Conservation (phyloP, 1,140 invertebrate species). For the Parasteatoda tepidariorum region DNA sequence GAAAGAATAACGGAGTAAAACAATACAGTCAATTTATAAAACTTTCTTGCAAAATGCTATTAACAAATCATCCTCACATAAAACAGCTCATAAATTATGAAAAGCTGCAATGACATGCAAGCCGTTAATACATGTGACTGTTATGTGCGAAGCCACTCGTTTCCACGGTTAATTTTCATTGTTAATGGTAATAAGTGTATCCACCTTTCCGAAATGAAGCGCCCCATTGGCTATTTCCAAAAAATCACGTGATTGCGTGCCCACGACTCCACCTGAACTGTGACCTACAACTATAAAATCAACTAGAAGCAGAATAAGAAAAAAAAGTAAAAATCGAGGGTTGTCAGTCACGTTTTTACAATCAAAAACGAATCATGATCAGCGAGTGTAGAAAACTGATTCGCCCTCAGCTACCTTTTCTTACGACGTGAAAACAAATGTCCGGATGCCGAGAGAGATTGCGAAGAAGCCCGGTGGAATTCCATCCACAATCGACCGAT, state of each 20-base stretch:
- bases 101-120: neutral
- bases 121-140: neutral
- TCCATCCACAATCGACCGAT: too few species aligned
- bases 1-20: too few species aligned
- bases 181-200: slow-evolving; percentile 25
- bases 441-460: neutral
- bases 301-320: neutral
- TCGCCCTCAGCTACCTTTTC: neutral
- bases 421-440: neutral
- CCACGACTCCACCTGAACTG: slow-evolving; percentile 37
- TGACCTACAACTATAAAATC: slow-evolving; percentile 20
- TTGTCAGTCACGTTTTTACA: slow-evolving; percentile 27
- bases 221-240: slow-evolving; percentile 8
- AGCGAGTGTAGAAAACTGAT: neutral
- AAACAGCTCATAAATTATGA: neutral
- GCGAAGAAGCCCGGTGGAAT: too few species aligned
- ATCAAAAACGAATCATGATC: neutral
- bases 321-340: neutral
- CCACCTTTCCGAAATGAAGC: slow-evolving; percentile 11
- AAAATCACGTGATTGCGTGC: slow-evolving; percentile 32
- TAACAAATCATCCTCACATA: too few species aligned
- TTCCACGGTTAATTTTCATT: slow-evolving; percentile 32
- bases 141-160: neutral
- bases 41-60: too few species aligned
- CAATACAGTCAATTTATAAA: too few species aligned